Percentiles rank a stretch among this genome's conserved stretches.
Conservation (phyloP, 1,140 invertebrate genomes). For the Zaprionus kolodkinae region DNA sequence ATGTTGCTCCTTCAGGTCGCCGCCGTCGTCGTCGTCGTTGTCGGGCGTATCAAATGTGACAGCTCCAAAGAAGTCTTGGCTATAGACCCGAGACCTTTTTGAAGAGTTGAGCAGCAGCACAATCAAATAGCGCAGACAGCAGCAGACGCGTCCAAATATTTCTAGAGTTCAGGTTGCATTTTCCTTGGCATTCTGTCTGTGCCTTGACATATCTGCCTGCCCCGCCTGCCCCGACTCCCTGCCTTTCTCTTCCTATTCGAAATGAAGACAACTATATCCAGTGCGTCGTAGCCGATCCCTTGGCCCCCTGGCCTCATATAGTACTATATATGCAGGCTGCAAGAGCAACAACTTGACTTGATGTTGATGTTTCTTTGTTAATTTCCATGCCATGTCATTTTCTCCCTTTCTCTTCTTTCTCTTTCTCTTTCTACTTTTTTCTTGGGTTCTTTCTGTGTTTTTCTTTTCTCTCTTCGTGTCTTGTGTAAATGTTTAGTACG, state of each 20-base stretch:
- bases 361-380: slow-evolving; percentile 78
- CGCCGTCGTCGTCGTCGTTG: slow-evolving; percentile 20
- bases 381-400: slow-evolving; percentile 63
- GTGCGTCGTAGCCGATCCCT: slow-evolving; percentile 35
- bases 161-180: slow-evolving; percentile 63
- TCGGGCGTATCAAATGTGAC: slow-evolving; percentile 76
- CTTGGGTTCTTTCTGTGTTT: neutral
- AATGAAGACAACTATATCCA: slow-evolving; percentile 78
- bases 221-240: neutral
- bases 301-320: too few species aligned
- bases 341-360: slow-evolving; percentile 59
- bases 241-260: slow-evolving; percentile 40
- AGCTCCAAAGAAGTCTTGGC: slow-evolving; percentile 60
- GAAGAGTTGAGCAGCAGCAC: slow-evolving; percentile 42
- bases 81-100: slow-evolving; percentile 49
- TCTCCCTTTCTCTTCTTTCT: neutral
- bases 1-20: slow-evolving; percentile 31
- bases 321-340: slow-evolving; percentile 50
- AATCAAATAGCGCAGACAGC: slow-evolving; percentile 65
- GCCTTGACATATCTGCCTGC: slow-evolving; percentile 29
- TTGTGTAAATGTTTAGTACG: slow-evolving; percentile 52
- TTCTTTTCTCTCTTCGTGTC: slow-evolving; percentile 23
- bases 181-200: slow-evolving; percentile 41
- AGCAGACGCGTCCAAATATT: slow-evolving; percentile 67
- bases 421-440: neutral